A percentile compares a stretch with the other conserved stretches of the same genome.
These are phyloP conservation scores for Latrodectus geometricus DNA, from an alignment of 1,140 invertebrate genomes.

Conservation along the genomic window DNA sequence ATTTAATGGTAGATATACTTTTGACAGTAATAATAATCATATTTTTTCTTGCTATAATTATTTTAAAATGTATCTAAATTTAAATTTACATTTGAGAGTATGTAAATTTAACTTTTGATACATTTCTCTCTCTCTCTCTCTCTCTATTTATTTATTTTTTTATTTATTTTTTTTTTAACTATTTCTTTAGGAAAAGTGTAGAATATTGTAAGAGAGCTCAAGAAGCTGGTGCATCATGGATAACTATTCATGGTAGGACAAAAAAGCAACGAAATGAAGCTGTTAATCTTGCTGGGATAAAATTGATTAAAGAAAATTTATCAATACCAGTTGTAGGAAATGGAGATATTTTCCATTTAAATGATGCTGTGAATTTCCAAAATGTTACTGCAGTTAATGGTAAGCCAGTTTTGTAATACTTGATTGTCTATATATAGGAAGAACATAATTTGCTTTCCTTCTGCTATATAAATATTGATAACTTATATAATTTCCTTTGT, in stretches of 20 bases:
- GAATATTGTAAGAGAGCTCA: constrained; percentile 84
- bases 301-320: constrained; percentile 79
- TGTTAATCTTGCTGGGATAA: constrained; percentile 81
- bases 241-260: constrained; percentile 91
- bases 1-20: neutral
- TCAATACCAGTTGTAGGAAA: constrained; percentile 89
- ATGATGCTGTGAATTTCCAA: constrained; percentile 78
- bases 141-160: too few relatives aligned
- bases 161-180: neutral
- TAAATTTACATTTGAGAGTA: neutral
- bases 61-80: neutral
- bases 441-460: neutral
- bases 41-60: neutral
- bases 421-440: neutral
- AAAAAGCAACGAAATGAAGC: constrained; percentile 82
- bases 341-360: constrained; percentile 83
- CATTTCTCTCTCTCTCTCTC: neutral
- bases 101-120: neutral
- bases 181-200: constrained; percentile 73
- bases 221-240: constrained; percentile 85
- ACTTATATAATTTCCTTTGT: neutral
- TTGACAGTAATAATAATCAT: neutral
- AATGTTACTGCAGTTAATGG: constrained; percentile 81
- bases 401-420: constrained; percentile 66
- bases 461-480: neutral